Base-by-base conservation (phyloP, 1,140 invertebrate genomes). In the Caenorhabditis briggsae region DNA sequence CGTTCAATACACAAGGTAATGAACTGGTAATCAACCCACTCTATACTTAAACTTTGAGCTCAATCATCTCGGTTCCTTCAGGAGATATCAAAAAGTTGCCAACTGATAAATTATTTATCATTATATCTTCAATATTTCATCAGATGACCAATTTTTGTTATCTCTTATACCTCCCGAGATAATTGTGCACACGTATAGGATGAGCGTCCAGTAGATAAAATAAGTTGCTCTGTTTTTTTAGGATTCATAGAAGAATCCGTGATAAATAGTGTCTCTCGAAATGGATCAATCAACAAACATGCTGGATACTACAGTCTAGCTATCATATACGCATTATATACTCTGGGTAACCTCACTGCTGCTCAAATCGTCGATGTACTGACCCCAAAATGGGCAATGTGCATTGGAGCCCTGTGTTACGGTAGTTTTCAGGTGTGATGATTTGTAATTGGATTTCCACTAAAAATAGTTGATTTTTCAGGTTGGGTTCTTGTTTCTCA, bases 191-290 rank as follows among this genome's bases (percentile, higher is more conserved):
- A n/a, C n/a, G n/a, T n/a, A n/a, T n/a, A n/a, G n/a, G n/a, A n/a
- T n/a, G n/a, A n/a, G n/a, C n/a, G n/a, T n/a, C n/a, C n/a, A n/a
- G n/a, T n/a, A n/a, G n/a, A n/a, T n/a, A n/a, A n/a, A n/a, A n/a
- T n/a, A n/a, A n/a, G n/a, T n/a, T n/a, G n/a, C n/a, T n/a, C n/a
- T 18, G 8, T 58, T 33, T 33, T 64, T 64, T 33, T 0, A 64
- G 85, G 85, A 20, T 82, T 86, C 48, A 86, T 86, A n/a, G 85
- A 86, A 65, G 65, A 86, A 53, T 48, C 85, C 5, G 85, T 86
- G 33, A 82, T 86, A 9, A 20, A 48, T 12, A 86, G 85, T 33
- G 65, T 55, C 5, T 48, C 82, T 8, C 2, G 41, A 8, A 16
- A 59, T n/a, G 82, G 46, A 18, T 59, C 55, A 18, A 84, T 84